Percentiles rank a stretch among this genome's conserved stretches.
Conservation (phyloP, 2,888 invertebrate species). For the Schizotus pectinicornis region DNA sequence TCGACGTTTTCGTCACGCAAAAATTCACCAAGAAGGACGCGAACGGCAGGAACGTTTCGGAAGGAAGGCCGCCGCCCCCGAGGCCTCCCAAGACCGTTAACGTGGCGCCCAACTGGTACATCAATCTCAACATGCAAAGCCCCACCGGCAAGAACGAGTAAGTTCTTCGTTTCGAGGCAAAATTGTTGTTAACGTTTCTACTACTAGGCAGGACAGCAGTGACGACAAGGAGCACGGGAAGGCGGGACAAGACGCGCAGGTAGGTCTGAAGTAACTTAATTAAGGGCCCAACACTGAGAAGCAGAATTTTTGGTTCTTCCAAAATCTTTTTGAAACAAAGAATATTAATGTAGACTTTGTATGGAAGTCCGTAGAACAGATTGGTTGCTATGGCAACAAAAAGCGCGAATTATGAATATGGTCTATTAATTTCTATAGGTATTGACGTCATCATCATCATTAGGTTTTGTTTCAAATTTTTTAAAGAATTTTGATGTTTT, state of each 20-base stretch:
- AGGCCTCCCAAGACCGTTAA: slow-evolving; percentile 74
- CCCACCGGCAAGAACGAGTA: slow-evolving; percentile 18
- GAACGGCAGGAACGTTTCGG: slow-evolving; percentile 36
- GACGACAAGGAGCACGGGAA: background rate
- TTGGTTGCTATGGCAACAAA: no score
- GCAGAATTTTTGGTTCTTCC: background rate
- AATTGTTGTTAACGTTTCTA: background rate
- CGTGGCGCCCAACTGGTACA: slow-evolving; percentile 30
- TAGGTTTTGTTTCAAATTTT: no score
- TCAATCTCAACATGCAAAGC: slow-evolving; percentile 18
- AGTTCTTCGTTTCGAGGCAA: slow-evolving; percentile 5
- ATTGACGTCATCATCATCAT: no score
- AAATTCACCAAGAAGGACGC: slow-evolving; percentile 62
- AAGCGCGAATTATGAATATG: no score
- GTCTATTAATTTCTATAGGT: no score
- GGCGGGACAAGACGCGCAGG: background rate
- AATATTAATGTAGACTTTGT: no score
- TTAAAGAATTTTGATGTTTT: no score
- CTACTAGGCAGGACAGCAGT: background rate
- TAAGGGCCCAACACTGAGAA: background rate
- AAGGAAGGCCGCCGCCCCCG: slow-evolving; percentile 63
- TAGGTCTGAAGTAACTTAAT: background rate
- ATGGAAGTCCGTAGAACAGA: no score
- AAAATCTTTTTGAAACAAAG: no score
- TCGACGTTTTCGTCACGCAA: slow-evolving; percentile 64